phyloP scores from a whole-genome alignment of 2,113 vertebrate genomes.

The Ploceus nigricollis region DNA sequence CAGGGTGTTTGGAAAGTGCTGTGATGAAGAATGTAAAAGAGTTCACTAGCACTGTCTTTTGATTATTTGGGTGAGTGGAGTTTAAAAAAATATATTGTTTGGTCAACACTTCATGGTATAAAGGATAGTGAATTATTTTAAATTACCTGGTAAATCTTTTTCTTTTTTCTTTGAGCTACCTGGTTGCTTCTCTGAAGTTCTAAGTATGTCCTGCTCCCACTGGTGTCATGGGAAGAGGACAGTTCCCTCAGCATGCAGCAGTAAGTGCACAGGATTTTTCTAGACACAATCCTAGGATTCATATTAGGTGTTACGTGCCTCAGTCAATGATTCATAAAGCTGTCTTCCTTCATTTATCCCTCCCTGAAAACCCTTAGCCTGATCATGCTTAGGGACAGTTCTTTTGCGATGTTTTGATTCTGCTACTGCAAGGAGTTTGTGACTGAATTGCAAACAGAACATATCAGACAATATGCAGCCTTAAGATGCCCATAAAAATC shows the following conservation, averaged over 20 bases:
- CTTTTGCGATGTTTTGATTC: neutral
- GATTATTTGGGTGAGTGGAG: neutral
- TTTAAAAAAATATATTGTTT: neutral
- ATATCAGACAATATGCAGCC: neutral
- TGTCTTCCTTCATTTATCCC: neutral
- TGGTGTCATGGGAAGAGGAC: rapidly evolving
- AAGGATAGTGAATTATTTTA: neutral
- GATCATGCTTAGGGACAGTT: neutral
- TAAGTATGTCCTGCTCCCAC: neutral
- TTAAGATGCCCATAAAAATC: neutral
- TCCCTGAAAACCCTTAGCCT: neutral
- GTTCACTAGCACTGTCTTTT: neutral
- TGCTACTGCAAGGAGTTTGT: neutral
- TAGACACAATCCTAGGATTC: neutral
- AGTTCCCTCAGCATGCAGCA: neutral
- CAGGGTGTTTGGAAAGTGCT: neutral
- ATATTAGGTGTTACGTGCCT: neutral
- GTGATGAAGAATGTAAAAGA: neutral
- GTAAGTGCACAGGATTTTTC: neutral
- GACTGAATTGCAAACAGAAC: neutral
- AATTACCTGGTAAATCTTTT: neutral
- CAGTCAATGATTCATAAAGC: neutral
- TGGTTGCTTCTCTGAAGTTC: neutral
- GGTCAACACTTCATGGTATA: neutral
- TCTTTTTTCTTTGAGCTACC: neutral